Percentiles rank a stretch among this genome's conserved stretches.
Evolutionary conservation across 2,888 invertebrate species (phyloP).

Genomic region (Acronicta aceris): DNA sequence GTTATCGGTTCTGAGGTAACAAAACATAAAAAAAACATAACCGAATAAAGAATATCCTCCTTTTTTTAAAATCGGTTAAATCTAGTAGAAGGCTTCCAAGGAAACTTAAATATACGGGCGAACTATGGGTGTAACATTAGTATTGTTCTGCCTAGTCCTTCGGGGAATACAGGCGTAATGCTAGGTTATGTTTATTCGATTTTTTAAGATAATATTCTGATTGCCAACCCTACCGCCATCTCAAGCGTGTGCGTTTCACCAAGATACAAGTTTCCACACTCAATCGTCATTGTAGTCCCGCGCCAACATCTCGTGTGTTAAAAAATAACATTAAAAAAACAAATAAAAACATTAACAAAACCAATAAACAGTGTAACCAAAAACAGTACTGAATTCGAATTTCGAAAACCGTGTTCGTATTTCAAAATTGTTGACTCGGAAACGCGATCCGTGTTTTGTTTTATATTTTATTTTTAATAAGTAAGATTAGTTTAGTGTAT

Average conservation of each 20-base stretch:
- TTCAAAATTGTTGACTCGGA: background rate
- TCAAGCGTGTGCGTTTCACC: constrained; percentile 13
- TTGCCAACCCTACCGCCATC: constrained; percentile 35
- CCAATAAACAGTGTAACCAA: background rate
- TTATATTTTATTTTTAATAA: constrained; percentile 1
- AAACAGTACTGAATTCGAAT: background rate
- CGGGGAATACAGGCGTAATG: too few relatives aligned
- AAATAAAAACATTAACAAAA: background rate
- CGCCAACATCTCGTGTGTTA: constrained; percentile 19
- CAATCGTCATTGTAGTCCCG: constrained; percentile 31
- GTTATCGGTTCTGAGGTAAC: too few relatives aligned
- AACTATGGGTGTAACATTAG: too few relatives aligned
- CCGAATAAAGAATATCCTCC: too few relatives aligned
- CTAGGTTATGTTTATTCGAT: too few relatives aligned
- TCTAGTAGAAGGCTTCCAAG: too few relatives aligned
- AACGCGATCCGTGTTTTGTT: background rate
- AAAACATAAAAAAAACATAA: too few relatives aligned
- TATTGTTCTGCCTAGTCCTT: too few relatives aligned
- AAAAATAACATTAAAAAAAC: constrained; percentile 4
- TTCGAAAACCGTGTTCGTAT: background rate
- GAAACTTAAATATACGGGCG: too few relatives aligned
- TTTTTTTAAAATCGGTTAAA: too few relatives aligned
- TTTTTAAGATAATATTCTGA: background rate
- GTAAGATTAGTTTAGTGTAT: background rate
- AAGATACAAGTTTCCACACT: constrained; percentile 27